Evolutionary conservation across 2,797 vertebrate species (phyloP).

Genomic region (Myotis myotis): DNA sequence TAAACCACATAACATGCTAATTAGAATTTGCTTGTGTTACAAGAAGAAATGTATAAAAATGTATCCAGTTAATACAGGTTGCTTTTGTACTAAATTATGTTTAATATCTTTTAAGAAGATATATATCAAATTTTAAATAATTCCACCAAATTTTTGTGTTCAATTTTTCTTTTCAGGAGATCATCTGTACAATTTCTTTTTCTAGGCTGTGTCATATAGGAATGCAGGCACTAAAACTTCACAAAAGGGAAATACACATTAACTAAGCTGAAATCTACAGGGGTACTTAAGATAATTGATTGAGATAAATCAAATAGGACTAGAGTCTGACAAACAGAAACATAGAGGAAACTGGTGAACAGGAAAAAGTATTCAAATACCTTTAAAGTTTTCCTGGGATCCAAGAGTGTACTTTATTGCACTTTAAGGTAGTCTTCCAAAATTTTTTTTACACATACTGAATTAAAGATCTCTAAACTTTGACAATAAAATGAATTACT

Average conservation of each 20-base stretch:
- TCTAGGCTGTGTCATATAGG: conserved; percentile 56
- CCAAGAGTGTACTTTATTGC: background rate
- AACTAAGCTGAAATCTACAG: background rate
- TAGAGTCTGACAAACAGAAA: background rate
- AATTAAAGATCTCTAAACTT: background rate
- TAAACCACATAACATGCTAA: conserved; percentile 23
- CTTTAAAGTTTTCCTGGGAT: background rate
- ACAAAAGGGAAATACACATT: background rate
- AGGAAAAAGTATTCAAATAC: background rate
- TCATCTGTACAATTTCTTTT: conserved; percentile 63
- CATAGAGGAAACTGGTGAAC: background rate
- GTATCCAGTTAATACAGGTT: conserved; percentile 69
- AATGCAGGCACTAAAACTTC: conserved; percentile 47
- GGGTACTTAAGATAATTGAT: background rate
- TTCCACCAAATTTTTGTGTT: conserved; percentile 72
- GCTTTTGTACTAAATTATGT: conserved; percentile 67
- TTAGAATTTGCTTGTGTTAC: conserved; percentile 17
- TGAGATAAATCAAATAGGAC: background rate
- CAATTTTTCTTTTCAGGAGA: conserved; percentile 65
- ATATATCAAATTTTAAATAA: conserved; percentile 65
- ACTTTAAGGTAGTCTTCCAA: background rate
- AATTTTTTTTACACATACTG: background rate
- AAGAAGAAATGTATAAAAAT: conserved; percentile 38
- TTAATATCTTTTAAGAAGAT: conserved; percentile 64
- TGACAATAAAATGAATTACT: background rate